phyloP scores from a whole-genome alignment of 2,888 invertebrate species.

The Heliconius sara region DNA sequence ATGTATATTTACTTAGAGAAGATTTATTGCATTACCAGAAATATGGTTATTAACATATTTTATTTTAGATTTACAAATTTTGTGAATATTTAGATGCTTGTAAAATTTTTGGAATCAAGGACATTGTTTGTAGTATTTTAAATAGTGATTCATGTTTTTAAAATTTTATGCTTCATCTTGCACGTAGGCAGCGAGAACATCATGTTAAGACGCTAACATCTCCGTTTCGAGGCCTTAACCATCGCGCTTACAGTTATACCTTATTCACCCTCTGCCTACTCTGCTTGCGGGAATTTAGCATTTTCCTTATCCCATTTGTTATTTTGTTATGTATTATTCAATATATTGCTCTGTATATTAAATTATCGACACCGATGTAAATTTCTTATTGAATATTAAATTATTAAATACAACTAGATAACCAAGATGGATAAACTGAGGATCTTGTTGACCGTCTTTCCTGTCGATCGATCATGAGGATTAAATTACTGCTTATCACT shows the following conservation, averaged over 20 bases:
- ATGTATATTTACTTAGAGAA: background rate
- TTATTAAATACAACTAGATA: slow-evolving; percentile 32
- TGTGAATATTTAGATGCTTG: background rate
- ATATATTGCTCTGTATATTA: background rate
- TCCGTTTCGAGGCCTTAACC: too few species aligned
- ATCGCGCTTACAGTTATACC: background rate
- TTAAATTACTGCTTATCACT: slow-evolving; percentile 37
- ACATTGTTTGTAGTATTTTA: background rate
- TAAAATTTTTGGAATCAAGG: background rate
- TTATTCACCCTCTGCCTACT: too few species aligned
- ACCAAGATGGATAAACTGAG: slow-evolving; percentile 36
- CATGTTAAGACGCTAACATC: background rate
- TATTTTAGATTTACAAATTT: background rate
- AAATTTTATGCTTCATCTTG: background rate
- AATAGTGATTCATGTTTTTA: background rate
- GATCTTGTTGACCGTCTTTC: slow-evolving; percentile 35
- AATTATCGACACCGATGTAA: background rate
- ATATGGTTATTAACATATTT: background rate
- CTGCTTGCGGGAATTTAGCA: too few species aligned
- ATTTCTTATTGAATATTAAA: background rate
- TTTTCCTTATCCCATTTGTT: background rate
- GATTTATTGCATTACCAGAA: background rate
- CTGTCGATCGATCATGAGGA: slow-evolving; percentile 41
- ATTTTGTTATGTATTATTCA: background rate
- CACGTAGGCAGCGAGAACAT: background rate